These are phyloP conservation scores for Dynastes hyllus DNA, from an alignment of 2,888 invertebrate species.

Conservation along the genomic window DNA sequence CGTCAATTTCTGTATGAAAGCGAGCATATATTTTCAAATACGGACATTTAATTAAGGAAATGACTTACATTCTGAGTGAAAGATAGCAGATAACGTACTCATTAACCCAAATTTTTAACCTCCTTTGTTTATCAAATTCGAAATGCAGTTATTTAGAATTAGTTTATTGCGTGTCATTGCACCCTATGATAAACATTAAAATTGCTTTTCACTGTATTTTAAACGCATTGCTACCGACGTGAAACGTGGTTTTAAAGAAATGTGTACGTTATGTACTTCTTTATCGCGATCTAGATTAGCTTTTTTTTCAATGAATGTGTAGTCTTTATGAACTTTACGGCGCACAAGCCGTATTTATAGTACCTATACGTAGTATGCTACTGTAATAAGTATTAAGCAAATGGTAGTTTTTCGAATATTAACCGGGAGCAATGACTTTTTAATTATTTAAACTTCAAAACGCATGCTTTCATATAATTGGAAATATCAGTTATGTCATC, in stretches of 20 bases:
- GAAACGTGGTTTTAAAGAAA: neutral
- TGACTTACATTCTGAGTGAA: neutral
- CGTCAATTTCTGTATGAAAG: too few species aligned
- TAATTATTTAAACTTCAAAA: too few species aligned
- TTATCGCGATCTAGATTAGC: neutral
- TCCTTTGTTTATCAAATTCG: neutral
- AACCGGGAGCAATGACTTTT: too few species aligned
- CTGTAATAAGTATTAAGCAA: too few species aligned
- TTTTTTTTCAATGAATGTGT: neutral
- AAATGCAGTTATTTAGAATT: conserved; percentile 15
- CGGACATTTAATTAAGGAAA: neutral
- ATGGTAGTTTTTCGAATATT: too few species aligned
- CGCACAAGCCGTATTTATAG: too few species aligned
- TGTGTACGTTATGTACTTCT: neutral
- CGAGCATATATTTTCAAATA: too few species aligned
- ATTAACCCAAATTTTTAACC: conserved; percentile 7
- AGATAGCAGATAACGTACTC: neutral
- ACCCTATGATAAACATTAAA: neutral
- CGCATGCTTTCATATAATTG: too few species aligned
- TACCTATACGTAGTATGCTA: too few species aligned
- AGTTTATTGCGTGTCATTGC: conserved; percentile 21
- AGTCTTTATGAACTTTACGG: too few species aligned
- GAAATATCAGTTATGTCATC: too few species aligned
- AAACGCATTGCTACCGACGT: neutral
- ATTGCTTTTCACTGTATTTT: conserved; percentile 11